A percentile compares a stretch with the other conserved stretches of the same genome.
These are phyloP conservation scores for Holotrichia oblita DNA, from an alignment of 1,140 invertebrate species.

Conservation along the genomic window DNA sequence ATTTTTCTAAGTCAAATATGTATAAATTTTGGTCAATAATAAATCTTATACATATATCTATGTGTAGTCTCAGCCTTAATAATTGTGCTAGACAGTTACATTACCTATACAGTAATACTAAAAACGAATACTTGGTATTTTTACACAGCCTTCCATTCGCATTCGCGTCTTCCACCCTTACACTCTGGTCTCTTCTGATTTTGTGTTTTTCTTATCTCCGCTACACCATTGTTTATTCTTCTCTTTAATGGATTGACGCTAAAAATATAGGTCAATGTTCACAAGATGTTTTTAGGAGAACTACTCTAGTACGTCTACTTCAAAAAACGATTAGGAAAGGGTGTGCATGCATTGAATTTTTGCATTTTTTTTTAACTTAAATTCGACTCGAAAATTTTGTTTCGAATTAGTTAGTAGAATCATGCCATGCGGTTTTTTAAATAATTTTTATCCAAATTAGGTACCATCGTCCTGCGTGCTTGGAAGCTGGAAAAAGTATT, in stretches of 20 bases:
- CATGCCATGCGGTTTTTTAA: conserved; percentile 21
- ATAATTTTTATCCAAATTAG: conserved; percentile 19
- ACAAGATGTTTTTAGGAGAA: not conserved
- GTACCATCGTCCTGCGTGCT: conserved; percentile 29
- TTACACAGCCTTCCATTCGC: conserved; percentile 34
- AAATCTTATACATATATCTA: not conserved
- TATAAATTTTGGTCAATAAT: no score
- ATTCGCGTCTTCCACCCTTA: not conserved
- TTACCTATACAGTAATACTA: not conserved
- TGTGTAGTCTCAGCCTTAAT: conserved; percentile 31
- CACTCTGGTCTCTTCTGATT: conserved; percentile 25
- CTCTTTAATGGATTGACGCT: conserved; percentile 22
- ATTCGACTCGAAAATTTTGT: not conserved
- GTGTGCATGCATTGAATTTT: conserved; percentile 11
- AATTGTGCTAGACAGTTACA: conserved; percentile 10
- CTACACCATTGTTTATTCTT: not conserved
- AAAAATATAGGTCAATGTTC: conserved; percentile 14
- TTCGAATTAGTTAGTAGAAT: not conserved
- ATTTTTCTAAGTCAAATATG: no score
- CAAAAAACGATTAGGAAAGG: not conserved
- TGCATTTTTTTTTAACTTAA: not conserved
- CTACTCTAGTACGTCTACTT: not conserved
- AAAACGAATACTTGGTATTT: conserved; percentile 35
- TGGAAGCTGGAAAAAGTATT: conserved; percentile 38
- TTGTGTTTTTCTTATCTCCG: not conserved